These are phyloP conservation scores for Hoplodrina ambigua DNA, from an alignment of 2,888 invertebrate species.

Conservation along the genomic window DNA sequence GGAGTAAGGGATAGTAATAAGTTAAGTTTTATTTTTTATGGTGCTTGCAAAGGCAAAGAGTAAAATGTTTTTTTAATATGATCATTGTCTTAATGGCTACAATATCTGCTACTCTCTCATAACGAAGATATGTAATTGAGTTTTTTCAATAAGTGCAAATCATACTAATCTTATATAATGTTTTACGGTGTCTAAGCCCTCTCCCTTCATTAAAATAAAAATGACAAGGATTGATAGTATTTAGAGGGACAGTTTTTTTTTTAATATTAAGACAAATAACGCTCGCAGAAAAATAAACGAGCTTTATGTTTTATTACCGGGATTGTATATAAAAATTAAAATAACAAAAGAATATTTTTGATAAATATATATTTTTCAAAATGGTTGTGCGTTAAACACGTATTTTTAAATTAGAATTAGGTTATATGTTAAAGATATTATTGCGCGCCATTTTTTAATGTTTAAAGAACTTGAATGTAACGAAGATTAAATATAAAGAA, in stretches of 20 bases:
- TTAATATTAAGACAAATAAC: constrained; percentile 5
- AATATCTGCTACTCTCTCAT: no score
- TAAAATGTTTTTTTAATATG: background rate
- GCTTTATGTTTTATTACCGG: constrained; percentile 1
- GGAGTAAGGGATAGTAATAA: background rate
- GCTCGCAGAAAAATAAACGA: constrained; percentile 7
- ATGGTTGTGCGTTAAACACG: constrained; percentile 50
- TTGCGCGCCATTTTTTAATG: constrained; percentile 31
- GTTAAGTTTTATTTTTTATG: background rate
- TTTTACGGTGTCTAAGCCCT: background rate
- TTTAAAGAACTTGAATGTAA: background rate
- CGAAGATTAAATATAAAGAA: background rate
- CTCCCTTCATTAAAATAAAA: constrained; percentile 1
- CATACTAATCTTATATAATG: no score
- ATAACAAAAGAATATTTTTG: constrained; percentile 41
- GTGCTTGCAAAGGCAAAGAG: background rate
- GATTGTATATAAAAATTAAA: constrained; percentile 45
- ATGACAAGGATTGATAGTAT: constrained; percentile 7
- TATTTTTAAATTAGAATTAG: constrained; percentile 12
- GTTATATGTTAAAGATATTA: constrained; percentile 27
- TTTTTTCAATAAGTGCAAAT: no score
- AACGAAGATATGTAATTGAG: no score
- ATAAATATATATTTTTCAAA: constrained; percentile 47
- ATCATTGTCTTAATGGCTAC: no score
- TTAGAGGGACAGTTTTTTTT: background rate